Conservation (phyloP, 2,888 invertebrate genomes). For the Volucella bombylans region DNA sequence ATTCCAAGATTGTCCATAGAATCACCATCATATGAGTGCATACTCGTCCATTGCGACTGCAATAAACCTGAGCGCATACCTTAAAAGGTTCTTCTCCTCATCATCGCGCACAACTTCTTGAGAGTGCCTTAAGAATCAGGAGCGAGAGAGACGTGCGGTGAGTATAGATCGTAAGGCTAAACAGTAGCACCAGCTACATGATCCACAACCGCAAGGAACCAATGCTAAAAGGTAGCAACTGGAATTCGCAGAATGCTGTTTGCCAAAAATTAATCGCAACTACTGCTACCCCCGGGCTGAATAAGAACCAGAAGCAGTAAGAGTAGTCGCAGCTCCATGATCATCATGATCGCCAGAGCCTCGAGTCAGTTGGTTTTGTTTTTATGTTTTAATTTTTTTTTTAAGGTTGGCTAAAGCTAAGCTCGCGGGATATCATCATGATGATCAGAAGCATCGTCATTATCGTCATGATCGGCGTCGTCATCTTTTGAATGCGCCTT, state of each 20-base stretch:
- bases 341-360: slow-evolving; percentile 49
- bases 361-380: slow-evolving; percentile 17
- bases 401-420: slow-evolving; percentile 68
- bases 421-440: slow-evolving; percentile 73
- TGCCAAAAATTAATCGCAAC: slow-evolving; percentile 73
- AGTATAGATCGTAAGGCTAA: slow-evolving; percentile 45
- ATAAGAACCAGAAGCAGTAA: slow-evolving; percentile 71
- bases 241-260: slow-evolving; percentile 73
- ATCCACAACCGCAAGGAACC: slow-evolving; percentile 55
- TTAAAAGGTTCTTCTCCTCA: slow-evolving; percentile 62
- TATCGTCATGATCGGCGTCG: slow-evolving; percentile 46
- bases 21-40: slow-evolving; percentile 12
- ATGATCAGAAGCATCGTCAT: slow-evolving; percentile 39
- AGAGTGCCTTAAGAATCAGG: slow-evolving; percentile 10
- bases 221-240: slow-evolving; percentile 68
- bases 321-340: slow-evolving; percentile 32
- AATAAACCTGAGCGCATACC: slow-evolving; percentile 70
- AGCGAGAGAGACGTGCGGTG: slow-evolving; percentile 34
- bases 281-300: slow-evolving; percentile 59
- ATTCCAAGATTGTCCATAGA: slow-evolving; percentile 25
- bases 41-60: slow-evolving; percentile 23
- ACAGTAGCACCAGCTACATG: slow-evolving; percentile 65
- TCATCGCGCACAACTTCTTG: not conserved
- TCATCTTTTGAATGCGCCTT: slow-evolving; percentile 63
- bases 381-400: slow-evolving; percentile 14